These are phyloP conservation scores for Eospalax fontanierii DNA, from an alignment of 2,797 vertebrate genomes.

Conservation along the genomic window DNA sequence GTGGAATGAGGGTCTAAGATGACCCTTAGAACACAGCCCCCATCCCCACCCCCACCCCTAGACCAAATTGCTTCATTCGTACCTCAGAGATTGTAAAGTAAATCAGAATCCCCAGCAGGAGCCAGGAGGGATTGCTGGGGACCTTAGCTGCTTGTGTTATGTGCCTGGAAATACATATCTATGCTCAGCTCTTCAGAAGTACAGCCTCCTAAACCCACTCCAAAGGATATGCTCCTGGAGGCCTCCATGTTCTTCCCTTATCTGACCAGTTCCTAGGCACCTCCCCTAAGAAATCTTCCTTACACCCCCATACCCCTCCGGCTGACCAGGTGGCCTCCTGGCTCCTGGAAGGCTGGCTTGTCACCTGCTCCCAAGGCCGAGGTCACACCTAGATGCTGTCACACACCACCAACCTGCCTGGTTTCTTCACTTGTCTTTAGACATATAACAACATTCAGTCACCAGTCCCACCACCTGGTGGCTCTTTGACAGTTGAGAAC, in stretches of 20 bases:
- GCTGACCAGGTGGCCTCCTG: neutral
- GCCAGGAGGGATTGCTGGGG: rapidly evolving
- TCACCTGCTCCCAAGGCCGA: neutral
- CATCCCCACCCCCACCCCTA: too few species aligned
- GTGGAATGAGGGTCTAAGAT: rapidly evolving
- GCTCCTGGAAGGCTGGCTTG: rapidly evolving
- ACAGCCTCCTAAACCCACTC: neutral
- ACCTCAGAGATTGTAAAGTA: neutral
- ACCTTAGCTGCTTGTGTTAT: too few species aligned
- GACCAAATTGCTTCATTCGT: neutral
- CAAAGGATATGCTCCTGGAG: rapidly evolving
- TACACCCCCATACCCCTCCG: rapidly evolving
- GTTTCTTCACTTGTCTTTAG: neutral
- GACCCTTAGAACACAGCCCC: too few species aligned
- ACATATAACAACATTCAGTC: rapidly evolving
- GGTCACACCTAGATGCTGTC: too few species aligned
- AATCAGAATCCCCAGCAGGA: too few species aligned
- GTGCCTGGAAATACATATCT: too few species aligned
- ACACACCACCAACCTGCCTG: too few species aligned
- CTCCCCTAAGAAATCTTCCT: neutral
- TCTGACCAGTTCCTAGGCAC: neutral
- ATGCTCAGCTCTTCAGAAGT: neutral
- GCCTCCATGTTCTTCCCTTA: rapidly evolving
- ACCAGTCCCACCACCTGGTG: neutral
- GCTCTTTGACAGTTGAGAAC: too few species aligned